Evolutionary conservation across 2,113 vertebrate genomes (phyloP), one percentile per base, ranked within the genome.

Genomic region (Channa maculata): DNA sequence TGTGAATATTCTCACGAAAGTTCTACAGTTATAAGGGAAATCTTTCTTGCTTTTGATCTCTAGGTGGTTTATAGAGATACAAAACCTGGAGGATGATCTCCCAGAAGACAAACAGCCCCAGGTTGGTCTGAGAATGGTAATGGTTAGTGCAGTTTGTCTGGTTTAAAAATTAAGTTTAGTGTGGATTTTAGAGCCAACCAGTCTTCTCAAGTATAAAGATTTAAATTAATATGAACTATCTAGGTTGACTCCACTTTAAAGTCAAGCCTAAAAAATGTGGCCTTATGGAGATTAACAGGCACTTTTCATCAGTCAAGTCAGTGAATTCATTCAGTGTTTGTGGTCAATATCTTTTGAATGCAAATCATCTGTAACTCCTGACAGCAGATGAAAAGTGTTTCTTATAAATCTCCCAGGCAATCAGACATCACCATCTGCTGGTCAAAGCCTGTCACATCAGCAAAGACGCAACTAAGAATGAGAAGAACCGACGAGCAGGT

Each of bases 351-450:
- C 43, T 36, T 61, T 3, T 37, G 6, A 37, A 54, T 5, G 38
- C 24, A 24, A 24, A 24, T 24, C 24, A 24, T 24, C 64, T 24
- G 24, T 24, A 24, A 24, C 1, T 24, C 24, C 24, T 24, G 24
- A 24, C 24, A 24, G 8, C 15, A 8, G 46, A 60, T 45, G 24
- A n/a, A 24, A 8, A 49, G 10, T 10, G 8, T 4, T 6, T 11
- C 36, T n/a, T 24, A 4, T 41, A 0, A 43, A 50, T 24, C 24
- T 24, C 24, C 24, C 24, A 24, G 2, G 7, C 34, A 13, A 7
- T 74, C 74, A 53, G 11, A 81, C 62, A 62, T 44, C 69, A 6
- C 90, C 91, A 71, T 65, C 92, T 93, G 84, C 86, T 89, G 91
- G 80, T 15, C 39, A 37, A 12, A 43, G 9, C 3, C 24, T n/a